These are phyloP conservation scores for Epizoanthus illoricatus DNA, from an alignment of 92 coral and sea anemone genomes.

Conservation along the genomic window DNA sequence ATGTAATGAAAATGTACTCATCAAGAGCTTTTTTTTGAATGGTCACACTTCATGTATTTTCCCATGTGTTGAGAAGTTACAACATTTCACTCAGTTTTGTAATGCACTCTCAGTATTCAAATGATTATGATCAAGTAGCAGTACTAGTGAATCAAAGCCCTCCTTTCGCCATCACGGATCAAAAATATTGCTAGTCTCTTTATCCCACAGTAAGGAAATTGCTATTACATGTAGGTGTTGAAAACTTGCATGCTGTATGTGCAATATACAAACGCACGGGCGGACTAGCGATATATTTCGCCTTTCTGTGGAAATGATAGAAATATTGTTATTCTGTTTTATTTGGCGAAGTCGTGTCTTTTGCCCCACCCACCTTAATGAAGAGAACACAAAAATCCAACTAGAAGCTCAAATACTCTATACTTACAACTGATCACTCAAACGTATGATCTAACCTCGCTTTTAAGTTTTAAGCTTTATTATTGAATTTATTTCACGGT, in stretches of 20 bases:
- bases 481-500: too few relatives aligned
- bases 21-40: background rate
- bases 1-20: background rate
- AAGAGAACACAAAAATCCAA: background rate
- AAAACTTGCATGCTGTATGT: too few relatives aligned
- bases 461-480: background rate
- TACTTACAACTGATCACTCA: background rate
- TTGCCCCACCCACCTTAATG: conserved; percentile 21
- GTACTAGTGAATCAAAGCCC: too few relatives aligned
- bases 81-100: too few relatives aligned
- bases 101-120: too few relatives aligned
- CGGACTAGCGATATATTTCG: background rate
- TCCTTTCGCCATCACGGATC: too few relatives aligned
- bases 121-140: too few relatives aligned
- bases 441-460: background rate
- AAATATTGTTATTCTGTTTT: conserved; percentile 25
- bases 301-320: background rate
- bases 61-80: too few relatives aligned
- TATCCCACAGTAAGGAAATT: too few relatives aligned
- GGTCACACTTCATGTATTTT: background rate
- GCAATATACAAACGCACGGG: background rate
- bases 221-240: too few relatives aligned
- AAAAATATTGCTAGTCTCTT: too few relatives aligned
- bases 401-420: background rate
- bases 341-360: conserved; percentile 6